Evolutionary conservation across 2,888 invertebrate species (phyloP), one percentile per base, ranked within the genome.

Genomic region (Malthinus seriepunctatus): DNA sequence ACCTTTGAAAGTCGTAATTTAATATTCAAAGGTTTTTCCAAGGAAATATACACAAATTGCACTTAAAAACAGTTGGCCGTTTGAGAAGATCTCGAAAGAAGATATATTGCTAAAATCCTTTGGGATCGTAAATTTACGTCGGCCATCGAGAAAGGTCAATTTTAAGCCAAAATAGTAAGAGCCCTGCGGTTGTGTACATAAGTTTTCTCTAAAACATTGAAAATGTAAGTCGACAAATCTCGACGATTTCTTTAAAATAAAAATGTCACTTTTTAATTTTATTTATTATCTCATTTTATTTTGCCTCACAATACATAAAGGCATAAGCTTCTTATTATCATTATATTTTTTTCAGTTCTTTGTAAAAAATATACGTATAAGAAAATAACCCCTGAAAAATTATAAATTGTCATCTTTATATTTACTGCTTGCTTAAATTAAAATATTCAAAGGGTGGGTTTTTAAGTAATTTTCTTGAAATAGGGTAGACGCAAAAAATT

Each of bases 51-150:
- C 23, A 31, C 38, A 47, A 37, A 46, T 46, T 35, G 37, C 46
- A 39, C 23, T 37, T 31, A 15, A 38, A 11, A 51, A 32, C 8
- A 54, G 51, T 38, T 46, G 54, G 42, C 47, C 55, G 59, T 11
- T 39, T 33, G 44, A 44, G 39, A 45, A 34, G 42, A 51, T 35
- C 48, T 32, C 44, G 42, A 59, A 50, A 44, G 50, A 54, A 54
- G 54, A 59, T 54, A 54, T 38, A 59, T 59, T 51, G 50, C 44
- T 47, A 32, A 32, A 46, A 32, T 46, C 59, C 59, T 38, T 11
- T 51, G 59, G 54, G 59, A 59, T 59, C 59, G 51, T 54, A 59
- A 59, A 59, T 59, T 59, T 54, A 38, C 46, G 46, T 50, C 38
- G 49, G 50, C 54, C 54, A 53, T 49, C 39, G 39, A 42, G 39